Evolutionary conservation across 1,140 invertebrate species (phyloP).

Genomic region (Adelges cooleyi): DNA sequence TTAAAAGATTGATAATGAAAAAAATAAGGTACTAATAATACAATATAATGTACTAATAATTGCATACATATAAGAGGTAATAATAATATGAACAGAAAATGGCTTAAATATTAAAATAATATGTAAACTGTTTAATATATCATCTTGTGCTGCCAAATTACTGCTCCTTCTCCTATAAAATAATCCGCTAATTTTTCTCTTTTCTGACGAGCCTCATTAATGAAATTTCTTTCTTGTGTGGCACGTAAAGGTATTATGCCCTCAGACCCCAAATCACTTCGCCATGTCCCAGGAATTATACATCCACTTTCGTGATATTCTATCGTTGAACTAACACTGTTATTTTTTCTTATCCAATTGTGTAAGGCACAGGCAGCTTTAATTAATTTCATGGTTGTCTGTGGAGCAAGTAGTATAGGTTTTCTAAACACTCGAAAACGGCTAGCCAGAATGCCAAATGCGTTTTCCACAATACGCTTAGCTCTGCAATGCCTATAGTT

Average conservation of each 20-base stretch:
- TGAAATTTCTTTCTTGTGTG: neutral
- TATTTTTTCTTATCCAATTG: slow-evolving; percentile 1
- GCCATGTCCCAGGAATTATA: slow-evolving; percentile 10
- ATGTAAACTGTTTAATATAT: neutral
- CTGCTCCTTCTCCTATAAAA: slow-evolving; percentile 29
- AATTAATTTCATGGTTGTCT: slow-evolving; percentile 4
- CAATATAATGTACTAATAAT: too few relatives aligned
- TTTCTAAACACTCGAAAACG: slow-evolving; percentile 39
- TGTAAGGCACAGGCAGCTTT: neutral
- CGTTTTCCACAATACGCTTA: slow-evolving; percentile 38
- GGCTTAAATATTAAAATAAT: neutral
- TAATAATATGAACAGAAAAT: neutral
- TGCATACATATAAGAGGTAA: neutral
- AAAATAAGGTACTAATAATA: too few relatives aligned
- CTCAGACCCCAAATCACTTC: neutral
- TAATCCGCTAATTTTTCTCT: slow-evolving; percentile 29
- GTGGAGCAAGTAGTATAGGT: slow-evolving; percentile 31
- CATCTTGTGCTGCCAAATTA: slow-evolving; percentile 29
- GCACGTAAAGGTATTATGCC: neutral
- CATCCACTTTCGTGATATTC: slow-evolving; percentile 12
- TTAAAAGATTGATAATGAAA: too few relatives aligned
- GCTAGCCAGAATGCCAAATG: slow-evolving; percentile 39
- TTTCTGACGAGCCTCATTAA: neutral
- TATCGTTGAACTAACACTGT: neutral
- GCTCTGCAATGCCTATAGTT: slow-evolving; percentile 36